Base-by-base conservation (phyloP, 2,888 invertebrate genomes). In the Lordiphosa fenestrarum region DNA sequence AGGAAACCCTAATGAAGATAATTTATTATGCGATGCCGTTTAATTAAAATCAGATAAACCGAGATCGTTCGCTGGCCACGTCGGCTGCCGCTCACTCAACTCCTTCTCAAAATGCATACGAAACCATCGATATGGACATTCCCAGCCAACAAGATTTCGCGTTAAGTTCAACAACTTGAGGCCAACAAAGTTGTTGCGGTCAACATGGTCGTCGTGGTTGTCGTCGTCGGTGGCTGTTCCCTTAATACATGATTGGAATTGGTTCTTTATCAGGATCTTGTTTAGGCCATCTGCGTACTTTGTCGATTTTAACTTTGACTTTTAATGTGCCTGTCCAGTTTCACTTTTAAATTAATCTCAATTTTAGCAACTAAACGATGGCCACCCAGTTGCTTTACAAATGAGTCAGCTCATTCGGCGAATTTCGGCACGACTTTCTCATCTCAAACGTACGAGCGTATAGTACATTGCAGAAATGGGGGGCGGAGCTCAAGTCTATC, bases 1-100 rank as follows among this genome's bases (percentile, higher is more conserved):
- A 59, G 69, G 77, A 46, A 50, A 38, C 55, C 72, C 85, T 89
- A 88, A 88, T 88, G 88, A 88, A 89, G 88, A 89, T 89, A 88
- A 88, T 89, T 88, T 88, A 89, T 89, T 89, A 89, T 87, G 82
- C 88, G 88, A 89, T 89, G 88, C 82, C 86, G 87, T 88, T 88
- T 88, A 88, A 89, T 89, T 89, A 88, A 88, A 88, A 81, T 81
- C 87, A 84, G 89, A 89, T 89, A 88, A 87, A 68, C 76, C 62
- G 67, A 80, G 58, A 70, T 70, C 69, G 59, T 56, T 64, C 67
- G 72, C 63, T 64, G 63, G 67, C 64, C 41, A 39, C 42, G 56
- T 64, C 67, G 72, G 61, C 62, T 61, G 67, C 64, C 41, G 44
- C 42, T 67, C 46, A 48, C 42, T 67, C 50, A 48, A 41, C 51